Evolutionary conservation across 2,888 invertebrate species (phyloP).

Genomic region (Acleris laterana): DNA sequence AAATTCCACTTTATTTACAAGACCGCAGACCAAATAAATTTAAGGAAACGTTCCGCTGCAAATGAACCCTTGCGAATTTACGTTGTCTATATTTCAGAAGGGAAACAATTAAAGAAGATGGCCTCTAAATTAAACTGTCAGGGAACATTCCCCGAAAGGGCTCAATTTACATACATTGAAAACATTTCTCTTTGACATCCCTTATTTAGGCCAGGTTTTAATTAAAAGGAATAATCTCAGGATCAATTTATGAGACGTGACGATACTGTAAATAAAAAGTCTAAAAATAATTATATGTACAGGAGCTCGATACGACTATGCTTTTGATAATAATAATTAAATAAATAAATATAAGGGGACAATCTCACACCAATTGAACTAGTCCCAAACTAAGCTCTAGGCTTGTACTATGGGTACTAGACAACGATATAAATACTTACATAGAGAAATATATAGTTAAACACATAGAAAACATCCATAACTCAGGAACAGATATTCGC

Average conservation of each 20-base stretch:
- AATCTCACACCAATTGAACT: too few species aligned
- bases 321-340: too few species aligned
- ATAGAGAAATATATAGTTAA: too few species aligned
- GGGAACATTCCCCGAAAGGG: slow-evolving; percentile 54
- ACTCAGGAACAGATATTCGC: too few species aligned
- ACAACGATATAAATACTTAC: too few species aligned
- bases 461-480: too few species aligned
- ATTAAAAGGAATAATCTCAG: slow-evolving; percentile 5
- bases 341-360: too few species aligned
- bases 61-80: slow-evolving; percentile 60
- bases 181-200: slow-evolving; percentile 38
- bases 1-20: slow-evolving; percentile 8
- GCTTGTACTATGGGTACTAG: too few species aligned
- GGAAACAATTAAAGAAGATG: slow-evolving; percentile 66
- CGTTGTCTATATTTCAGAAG: slow-evolving; percentile 56
- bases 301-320: too few species aligned
- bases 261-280: too few species aligned
- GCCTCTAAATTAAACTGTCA: slow-evolving; percentile 71
- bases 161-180: slow-evolving; percentile 55
- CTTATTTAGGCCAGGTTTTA: slow-evolving; percentile 19
- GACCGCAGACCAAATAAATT: slow-evolving; percentile 43
- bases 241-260: slow-evolving; percentile 1
- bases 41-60: slow-evolving; percentile 41
- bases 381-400: too few species aligned
- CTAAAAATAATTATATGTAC: too few species aligned